A percentile compares a stretch with the other conserved stretches of the same genome.
These are phyloP conservation scores for Psittacus erithacus DNA, from an alignment of 2,113 vertebrate genomes.

Conservation along the genomic window DNA sequence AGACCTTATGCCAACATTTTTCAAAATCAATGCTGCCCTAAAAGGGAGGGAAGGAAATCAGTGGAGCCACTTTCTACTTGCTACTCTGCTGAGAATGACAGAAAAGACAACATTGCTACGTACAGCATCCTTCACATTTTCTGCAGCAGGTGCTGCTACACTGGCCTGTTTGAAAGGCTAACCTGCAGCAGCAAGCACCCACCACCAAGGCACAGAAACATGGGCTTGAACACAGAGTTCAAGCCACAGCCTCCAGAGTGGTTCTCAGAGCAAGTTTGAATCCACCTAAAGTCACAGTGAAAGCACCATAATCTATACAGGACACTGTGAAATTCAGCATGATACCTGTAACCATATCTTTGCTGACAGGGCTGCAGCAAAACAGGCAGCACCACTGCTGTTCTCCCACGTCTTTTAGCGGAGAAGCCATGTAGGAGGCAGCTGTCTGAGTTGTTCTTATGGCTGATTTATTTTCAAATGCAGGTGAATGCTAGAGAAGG, in stretches of 20 bases:
- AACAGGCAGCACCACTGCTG: background rate
- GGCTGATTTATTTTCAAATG: conserved; percentile 62
- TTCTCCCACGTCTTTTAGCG: conserved; percentile 30
- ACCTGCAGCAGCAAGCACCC: background rate
- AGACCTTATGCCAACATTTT: background rate
- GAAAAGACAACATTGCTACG: background rate
- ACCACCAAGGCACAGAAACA: background rate
- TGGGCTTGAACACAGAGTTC: background rate
- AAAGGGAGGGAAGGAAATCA: background rate
- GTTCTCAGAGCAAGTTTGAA: background rate
- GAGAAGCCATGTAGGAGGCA: conserved; percentile 45
- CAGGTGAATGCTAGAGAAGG: conserved; percentile 33
- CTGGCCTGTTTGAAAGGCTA: background rate
- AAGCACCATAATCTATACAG: background rate
- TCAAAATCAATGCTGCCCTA: background rate
- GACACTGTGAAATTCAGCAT: background rate
- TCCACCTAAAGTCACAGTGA: background rate
- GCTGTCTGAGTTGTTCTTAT: conserved; percentile 50
- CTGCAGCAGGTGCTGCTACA: background rate
- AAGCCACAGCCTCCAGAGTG: background rate
- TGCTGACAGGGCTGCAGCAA: background rate
- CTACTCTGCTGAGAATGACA: background rate
- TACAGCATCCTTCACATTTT: background rate
- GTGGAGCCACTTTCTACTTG: background rate
- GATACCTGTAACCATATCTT: background rate